Conservation (phyloP, 2,797 vertebrate genomes). For the Sylvilagus floridanus region DNA sequence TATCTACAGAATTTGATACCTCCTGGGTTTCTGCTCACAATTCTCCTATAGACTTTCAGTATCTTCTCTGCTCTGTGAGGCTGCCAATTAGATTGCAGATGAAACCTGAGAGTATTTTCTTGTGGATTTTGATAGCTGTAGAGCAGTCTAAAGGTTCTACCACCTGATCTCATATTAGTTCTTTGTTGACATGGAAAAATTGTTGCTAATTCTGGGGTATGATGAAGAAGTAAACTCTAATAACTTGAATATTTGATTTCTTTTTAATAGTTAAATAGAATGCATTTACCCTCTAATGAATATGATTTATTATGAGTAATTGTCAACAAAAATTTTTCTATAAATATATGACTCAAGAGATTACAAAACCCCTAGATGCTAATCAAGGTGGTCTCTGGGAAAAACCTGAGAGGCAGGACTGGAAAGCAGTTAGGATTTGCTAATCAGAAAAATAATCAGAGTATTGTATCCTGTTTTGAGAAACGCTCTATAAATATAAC, state of each 20-base stretch:
- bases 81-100: not conserved
- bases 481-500: conserved; percentile 67
- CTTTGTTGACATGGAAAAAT: not conserved
- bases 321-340: conserved; percentile 49
- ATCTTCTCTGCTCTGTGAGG: not conserved
- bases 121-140: not conserved
- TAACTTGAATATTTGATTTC: not conserved
- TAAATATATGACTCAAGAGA: conserved; percentile 52
- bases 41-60: not conserved
- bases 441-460: conserved; percentile 73
- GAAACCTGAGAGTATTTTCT: not conserved
- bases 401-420: conserved; percentile 50
- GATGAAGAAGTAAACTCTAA: not conserved
- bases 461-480: conserved; percentile 62
- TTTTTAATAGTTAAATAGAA: conserved; percentile 6
- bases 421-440: conserved; percentile 64
- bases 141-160: not conserved
- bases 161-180: not conserved
- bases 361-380: conserved; percentile 50
- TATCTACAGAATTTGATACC: not conserved
- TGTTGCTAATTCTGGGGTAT: not conserved
- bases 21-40: not conserved
- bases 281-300: not conserved
- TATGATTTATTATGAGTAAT: conserved; percentile 35
- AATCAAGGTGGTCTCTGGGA: conserved; percentile 69